These are phyloP conservation scores for Smutsia temminckii DNA, from an alignment of 2,797 vertebrate genomes.

Conservation along the genomic window DNA sequence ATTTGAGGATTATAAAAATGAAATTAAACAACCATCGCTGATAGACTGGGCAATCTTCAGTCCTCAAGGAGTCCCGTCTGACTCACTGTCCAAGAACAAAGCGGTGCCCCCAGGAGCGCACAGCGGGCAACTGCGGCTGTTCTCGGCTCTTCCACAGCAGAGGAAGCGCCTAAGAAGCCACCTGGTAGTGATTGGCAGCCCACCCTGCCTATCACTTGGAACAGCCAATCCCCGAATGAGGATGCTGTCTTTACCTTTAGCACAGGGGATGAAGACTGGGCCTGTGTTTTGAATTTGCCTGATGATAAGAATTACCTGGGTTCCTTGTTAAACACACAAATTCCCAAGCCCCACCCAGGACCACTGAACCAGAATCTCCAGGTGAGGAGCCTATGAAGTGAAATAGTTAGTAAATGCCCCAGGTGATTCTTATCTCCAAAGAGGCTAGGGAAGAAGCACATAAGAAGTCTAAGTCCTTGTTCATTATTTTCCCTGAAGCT, in stretches of 20 bases:
- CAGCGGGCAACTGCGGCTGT: accelerated
- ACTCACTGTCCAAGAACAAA: background rate
- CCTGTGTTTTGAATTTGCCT: background rate
- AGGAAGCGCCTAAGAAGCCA: background rate
- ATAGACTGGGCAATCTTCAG: background rate
- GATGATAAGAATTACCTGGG: background rate
- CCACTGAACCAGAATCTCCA: background rate
- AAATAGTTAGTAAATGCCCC: background rate
- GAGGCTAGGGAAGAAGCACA: background rate
- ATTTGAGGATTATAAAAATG: background rate
- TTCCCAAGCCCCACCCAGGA: background rate
- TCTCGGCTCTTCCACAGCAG: background rate
- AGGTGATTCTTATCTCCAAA: background rate
- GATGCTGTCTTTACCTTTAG: background rate
- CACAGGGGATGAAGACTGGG: background rate
- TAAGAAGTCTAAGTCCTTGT: background rate
- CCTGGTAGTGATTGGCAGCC: background rate
- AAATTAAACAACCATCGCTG: background rate
- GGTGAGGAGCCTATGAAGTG: background rate
- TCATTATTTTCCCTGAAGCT: background rate
- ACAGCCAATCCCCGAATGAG: background rate
- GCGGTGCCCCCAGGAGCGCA: no score
- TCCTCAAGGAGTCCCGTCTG: background rate
- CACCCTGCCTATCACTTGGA: background rate
- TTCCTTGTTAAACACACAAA: background rate